Conservation (phyloP, 2,113 vertebrate genomes). For the Beaufortia kweichowensis region DNA sequence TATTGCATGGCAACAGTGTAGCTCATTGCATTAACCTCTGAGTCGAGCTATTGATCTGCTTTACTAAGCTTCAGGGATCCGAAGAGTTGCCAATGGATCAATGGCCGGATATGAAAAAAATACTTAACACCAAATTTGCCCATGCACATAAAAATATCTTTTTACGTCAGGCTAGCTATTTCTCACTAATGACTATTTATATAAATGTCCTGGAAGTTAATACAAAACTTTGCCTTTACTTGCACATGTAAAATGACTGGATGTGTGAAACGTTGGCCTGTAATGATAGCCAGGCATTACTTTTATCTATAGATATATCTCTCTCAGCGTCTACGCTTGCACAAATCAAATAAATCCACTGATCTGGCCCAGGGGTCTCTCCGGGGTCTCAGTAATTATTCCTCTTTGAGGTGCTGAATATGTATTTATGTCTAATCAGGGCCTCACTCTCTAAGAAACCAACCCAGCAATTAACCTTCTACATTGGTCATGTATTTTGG, state of each 20-base stretch:
- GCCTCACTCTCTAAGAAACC: constrained; percentile 37
- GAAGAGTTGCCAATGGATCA: constrained; percentile 27
- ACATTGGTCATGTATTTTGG: constrained; percentile 69
- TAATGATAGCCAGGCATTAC: constrained; percentile 14
- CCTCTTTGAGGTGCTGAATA: constrained; percentile 46
- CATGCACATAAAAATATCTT: background rate
- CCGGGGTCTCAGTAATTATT: constrained; percentile 39
- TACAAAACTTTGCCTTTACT: constrained; percentile 8
- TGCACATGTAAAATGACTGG: constrained; percentile 6
- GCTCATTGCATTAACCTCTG: constrained; percentile 44
- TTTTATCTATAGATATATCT: constrained; percentile 38
- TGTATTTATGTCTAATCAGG: constrained; percentile 52
- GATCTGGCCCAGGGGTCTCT: constrained; percentile 38
- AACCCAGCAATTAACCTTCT: constrained; percentile 73
- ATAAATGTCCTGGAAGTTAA: background rate
- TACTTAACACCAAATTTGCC: background rate
- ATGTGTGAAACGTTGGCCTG: background rate
- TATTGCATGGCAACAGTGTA: constrained; percentile 31
- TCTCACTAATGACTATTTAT: background rate
- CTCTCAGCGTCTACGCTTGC: background rate
- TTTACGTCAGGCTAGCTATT: background rate
- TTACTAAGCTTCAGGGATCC: constrained; percentile 25
- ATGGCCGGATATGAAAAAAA: constrained; percentile 27
- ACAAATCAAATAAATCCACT: constrained; percentile 45
- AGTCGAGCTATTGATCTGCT: constrained; percentile 38